These are phyloP conservation scores for Syngnathus floridae DNA, from an alignment of 2,113 vertebrate genomes.

Conservation along the genomic window DNA sequence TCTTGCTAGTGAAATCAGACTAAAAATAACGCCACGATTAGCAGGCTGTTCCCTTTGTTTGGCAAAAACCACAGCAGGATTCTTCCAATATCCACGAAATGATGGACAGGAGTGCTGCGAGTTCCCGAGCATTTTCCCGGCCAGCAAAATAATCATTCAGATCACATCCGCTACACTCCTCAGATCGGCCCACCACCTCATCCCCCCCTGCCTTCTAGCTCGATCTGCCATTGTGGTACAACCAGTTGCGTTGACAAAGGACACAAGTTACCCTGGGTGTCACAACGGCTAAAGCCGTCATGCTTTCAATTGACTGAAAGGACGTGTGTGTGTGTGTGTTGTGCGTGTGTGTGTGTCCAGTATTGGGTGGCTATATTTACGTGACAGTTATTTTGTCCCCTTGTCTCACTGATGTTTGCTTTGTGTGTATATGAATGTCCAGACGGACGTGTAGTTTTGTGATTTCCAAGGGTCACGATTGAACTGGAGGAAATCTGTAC, in stretches of 20 bases:
- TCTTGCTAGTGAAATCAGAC: background rate
- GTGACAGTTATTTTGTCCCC: background rate
- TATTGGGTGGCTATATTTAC: background rate
- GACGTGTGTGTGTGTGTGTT: slow-evolving; percentile 14
- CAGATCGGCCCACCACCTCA: slow-evolving; percentile 12
- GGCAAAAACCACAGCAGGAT: background rate
- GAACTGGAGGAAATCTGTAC: too few relatives aligned
- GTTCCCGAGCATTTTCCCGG: background rate
- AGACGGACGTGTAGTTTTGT: background rate
- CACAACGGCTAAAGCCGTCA: slow-evolving; percentile 38
- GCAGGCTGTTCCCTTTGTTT: background rate
- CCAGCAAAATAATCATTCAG: slow-evolving; percentile 2
- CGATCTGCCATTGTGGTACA: slow-evolving; percentile 54
- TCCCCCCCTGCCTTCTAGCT: slow-evolving; percentile 46
- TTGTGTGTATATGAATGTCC: background rate
- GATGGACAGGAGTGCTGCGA: background rate
- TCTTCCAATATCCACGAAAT: background rate
- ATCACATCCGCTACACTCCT: slow-evolving; percentile 2
- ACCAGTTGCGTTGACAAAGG: slow-evolving; percentile 66
- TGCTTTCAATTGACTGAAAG: slow-evolving; percentile 44
- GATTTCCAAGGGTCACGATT: too few relatives aligned
- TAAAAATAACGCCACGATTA: background rate
- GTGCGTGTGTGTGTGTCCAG: background rate
- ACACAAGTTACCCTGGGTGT: slow-evolving; percentile 65
- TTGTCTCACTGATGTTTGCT: background rate